Base-by-base conservation (phyloP, 2,888 invertebrate genomes). In the Apamea crenata region DNA sequence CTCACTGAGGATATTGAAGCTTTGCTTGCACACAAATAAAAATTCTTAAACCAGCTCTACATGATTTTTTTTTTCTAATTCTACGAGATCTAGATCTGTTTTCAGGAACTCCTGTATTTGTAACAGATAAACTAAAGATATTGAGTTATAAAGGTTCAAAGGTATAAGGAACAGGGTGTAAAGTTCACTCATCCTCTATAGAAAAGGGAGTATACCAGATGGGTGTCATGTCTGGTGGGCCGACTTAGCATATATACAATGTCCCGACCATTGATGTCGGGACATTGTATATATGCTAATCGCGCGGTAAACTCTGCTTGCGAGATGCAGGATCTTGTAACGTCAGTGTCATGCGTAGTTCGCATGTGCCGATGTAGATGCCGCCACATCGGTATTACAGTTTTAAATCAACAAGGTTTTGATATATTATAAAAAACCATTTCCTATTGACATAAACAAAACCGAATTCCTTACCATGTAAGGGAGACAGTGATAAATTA, bases 401-500 rank as follows among this genome's bases (percentile, higher is more conserved):
- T 61, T 63, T 7, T 18, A 18, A 44, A 36, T 36, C 21, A 47
- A 53, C 14, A 7, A 1, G 12, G 1, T 36, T 56, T 66, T 4
- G 10, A 47, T 47, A 25, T 14, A n/a, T 32, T 21, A 50, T 18
- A 47, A 61, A 80, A 82, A 61, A 44, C 12, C 0, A 29, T 68
- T 68, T 83, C 77, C 77, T 53, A 47, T 29, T 36, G 2, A 36
- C 59, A 61, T 68, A 47, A 72, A 68, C 59, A 80, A 68, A 83
- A 83, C 25, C 16, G 0, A 77, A 83, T 77, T 65, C 68, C 47
- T 68, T 14, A 32, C 77, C 61, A 68, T 36, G 2, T 77, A 69
- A n/a, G 78, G 68, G 29, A 32, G n/a, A 83, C 78, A 79, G 70
- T 61, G 53, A 81, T 81, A 47, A n/a, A 78, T 79, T 44, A 66